Base-by-base conservation (phyloP, 2,888 invertebrate genomes). In the Steinernema scapterisci region DNA sequence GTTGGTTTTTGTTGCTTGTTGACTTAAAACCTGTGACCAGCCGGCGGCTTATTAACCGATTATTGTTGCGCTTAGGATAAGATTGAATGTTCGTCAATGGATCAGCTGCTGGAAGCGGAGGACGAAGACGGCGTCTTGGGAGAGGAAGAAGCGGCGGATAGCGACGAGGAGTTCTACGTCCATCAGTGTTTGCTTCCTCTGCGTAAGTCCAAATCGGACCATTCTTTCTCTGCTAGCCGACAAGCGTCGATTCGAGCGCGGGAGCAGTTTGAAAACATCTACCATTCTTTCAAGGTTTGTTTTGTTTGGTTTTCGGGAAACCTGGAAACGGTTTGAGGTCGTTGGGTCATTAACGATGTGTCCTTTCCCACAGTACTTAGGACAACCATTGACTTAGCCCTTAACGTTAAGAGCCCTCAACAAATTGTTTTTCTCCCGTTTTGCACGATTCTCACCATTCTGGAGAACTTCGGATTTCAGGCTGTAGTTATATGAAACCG, bases 101-200 rank as follows among this genome's bases (percentile, higher is more conserved):
- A 63, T 63, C 63, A 63, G 63, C 63, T 63, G 27, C 63, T 31
- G 63, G 63, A 63, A 31, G 63, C 27, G 48, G 74, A 74, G 27
- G 74, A 74, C n/a, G 71, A 73, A 56, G 25, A 72, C 21, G 56
- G 31, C 70, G 70, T 38, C 16, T 45, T 71, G 21, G 13, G 23
- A 11, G 63, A n/a, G n/a, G n/a, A 63, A 31, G 63, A 52, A 19
- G 52, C 19, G 52, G 45, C 43, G 16, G 74, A 74, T 71, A 71
- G 71, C 25, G 74, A 74, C 71, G 74, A 74, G 71, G 74, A 74
- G 71, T 74, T 74, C 21, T 74, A 74, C 56, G 74, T 74, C 44
- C 74, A 74, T 45, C 52, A 63, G 54, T 70, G 52, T 21, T 23
- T 74, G 6, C 23, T 71, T 25, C 74, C 74, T 9, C 46, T 74